phyloP scores from a whole-genome alignment of 2,797 vertebrate genomes.

The Xenentodon cancila region DNA sequence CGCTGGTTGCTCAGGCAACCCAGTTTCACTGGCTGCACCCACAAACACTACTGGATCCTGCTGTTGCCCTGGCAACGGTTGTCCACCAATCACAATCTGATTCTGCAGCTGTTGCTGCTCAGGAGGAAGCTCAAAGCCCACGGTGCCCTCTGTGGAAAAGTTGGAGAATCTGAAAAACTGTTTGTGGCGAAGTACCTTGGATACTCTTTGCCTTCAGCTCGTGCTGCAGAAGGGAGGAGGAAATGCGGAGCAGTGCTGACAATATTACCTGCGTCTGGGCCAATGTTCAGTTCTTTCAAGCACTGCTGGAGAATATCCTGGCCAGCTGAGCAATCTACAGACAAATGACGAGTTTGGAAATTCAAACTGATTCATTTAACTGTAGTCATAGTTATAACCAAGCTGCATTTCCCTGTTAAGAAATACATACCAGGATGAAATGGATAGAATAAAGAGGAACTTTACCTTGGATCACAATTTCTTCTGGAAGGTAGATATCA shows the following conservation, averaged over 20 bases:
- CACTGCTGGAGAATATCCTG: constrained; percentile 70
- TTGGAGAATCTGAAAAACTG: constrained; percentile 57
- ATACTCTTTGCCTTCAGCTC: constrained; percentile 36
- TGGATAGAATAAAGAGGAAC: not conserved
- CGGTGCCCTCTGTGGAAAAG: constrained; percentile 69
- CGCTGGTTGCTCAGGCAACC: constrained; percentile 71
- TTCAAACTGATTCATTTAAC: not conserved
- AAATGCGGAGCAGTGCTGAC: constrained; percentile 10
- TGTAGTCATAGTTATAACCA: not conserved
- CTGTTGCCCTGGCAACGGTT: constrained; percentile 72
- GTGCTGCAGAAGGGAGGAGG: constrained; percentile 30
- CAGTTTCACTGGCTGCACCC: constrained; percentile 51
- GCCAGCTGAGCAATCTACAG: constrained; percentile 21
- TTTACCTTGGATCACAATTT: constrained; percentile 41
- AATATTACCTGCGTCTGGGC: constrained; percentile 62
- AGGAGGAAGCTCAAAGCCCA: constrained; percentile 64
- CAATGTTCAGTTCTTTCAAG: constrained; percentile 68
- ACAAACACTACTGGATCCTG: constrained; percentile 63
- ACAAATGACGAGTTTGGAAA: not conserved
- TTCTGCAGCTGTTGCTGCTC: constrained; percentile 68
- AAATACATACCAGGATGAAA: not conserved
- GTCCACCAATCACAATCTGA: constrained; percentile 60
- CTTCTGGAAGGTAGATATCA: constrained; percentile 13
- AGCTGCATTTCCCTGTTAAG: not conserved
- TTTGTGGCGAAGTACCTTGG: constrained; percentile 33